phyloP scores from a whole-genome alignment of 1,140 invertebrate species.

The Drosophila busckii region DNA sequence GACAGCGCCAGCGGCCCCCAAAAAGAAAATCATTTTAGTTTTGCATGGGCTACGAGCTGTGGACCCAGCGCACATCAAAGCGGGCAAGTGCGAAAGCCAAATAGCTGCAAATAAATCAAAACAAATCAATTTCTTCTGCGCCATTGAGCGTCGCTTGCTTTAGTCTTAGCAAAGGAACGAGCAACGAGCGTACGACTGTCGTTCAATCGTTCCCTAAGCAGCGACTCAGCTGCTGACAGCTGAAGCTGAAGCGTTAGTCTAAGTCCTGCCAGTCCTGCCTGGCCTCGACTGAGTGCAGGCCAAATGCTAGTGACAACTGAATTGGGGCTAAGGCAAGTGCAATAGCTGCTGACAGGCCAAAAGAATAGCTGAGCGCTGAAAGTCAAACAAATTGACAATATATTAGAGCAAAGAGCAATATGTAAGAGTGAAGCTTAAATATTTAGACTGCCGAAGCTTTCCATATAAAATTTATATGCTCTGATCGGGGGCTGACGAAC shows the following conservation, averaged over 20 bases:
- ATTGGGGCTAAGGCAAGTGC: conserved; percentile 38
- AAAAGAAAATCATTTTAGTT: conserved; percentile 22
- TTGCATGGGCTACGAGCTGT: conserved; percentile 36
- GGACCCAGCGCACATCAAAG: conserved; percentile 29
- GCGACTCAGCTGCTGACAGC: conserved; percentile 16
- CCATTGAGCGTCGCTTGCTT: conserved; percentile 44
- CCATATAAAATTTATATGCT: too few relatives aligned
- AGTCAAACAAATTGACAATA: conserved; percentile 20
- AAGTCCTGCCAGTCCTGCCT: not conserved
- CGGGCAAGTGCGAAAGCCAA: conserved; percentile 4
- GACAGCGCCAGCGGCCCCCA: not conserved
- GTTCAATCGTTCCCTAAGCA: conserved; percentile 10
- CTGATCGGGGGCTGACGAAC: too few relatives aligned
- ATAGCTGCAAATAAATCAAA: conserved; percentile 43
- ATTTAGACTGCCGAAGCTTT: too few relatives aligned
- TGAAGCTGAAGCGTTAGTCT: not conserved
- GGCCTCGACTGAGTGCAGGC: not conserved
- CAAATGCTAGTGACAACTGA: conserved; percentile 44
- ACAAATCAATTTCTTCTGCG: conserved; percentile 56
- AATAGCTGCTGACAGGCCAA: not conserved
- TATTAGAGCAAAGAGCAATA: not conserved
- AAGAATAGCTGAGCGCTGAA: conserved; percentile 3
- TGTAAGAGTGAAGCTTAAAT: too few relatives aligned
- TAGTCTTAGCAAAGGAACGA: too few relatives aligned
- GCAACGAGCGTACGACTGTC: not conserved